Base-by-base conservation (phyloP, 2,113 vertebrate genomes). In the Lophura nycthemera region DNA sequence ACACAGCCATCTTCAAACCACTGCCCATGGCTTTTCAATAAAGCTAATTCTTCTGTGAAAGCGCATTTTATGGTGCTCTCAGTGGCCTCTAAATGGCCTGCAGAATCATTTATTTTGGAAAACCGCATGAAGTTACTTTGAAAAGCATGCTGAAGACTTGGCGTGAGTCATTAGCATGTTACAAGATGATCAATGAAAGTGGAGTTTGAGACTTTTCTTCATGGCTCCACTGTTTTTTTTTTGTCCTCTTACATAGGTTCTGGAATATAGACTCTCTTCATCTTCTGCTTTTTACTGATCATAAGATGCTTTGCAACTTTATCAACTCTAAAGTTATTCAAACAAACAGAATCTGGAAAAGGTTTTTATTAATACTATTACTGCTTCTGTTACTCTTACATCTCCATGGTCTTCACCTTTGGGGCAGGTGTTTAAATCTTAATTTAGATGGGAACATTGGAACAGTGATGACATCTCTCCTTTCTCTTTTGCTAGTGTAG, bases 341-440 rank as follows among this genome's bases (percentile, higher is more conserved):
- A 74, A 40, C 1, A 66, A 73, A 36, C 1, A 67, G 13, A 65
- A 47, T 65, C 22, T 4, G 15, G 24, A 77, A 71, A 25, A 54
- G 1, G 3, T 52, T 63, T 59, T 77, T 61, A 10, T 85, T 24
- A 19, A 48, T 47, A 15, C n/a, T 47, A 34, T 20, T 70, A 7
- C 66, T 74, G 24, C 75, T 13, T 70, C 2, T 80, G 43, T 77
- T 79, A 22, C 8, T 67, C 13, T 10, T 4, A 17, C 69, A 79
- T 65, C 11, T 84, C 18, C 15, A 8, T 16, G 70, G 24, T 70
- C 27, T 32, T 89, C 45, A 74, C 54, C 50, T 91, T 76, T 79
- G 57, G 43, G 29, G 72, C n/a, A 76, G 40, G n/a, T 76, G 11
- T 13, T 8, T 43, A n/a, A 0, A 0, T 52, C 66, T 78, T 52